Conservation (phyloP, 2,888 invertebrate genomes). For the Gortyna flavago region DNA sequence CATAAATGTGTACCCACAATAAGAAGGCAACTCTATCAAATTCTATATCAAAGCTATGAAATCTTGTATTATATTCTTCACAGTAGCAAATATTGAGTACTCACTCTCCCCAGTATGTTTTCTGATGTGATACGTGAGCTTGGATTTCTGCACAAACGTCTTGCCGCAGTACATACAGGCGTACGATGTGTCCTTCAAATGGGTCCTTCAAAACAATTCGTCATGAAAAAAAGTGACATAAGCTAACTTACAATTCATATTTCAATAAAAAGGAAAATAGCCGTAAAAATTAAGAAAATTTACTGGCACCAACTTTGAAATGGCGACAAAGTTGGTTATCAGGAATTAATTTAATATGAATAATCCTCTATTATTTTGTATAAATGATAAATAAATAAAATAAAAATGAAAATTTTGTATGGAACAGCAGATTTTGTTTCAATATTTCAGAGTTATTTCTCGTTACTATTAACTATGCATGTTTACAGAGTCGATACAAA, state of each 20-base stretch:
- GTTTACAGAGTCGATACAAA: not conserved
- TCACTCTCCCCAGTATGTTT: slow-evolving; percentile 90
- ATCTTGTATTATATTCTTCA: not conserved
- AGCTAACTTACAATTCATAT: too few relatives aligned
- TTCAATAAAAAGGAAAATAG: not conserved
- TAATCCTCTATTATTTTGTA: too few relatives aligned
- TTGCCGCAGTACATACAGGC: slow-evolving; percentile 89
- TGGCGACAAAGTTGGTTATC: too few relatives aligned
- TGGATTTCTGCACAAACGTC: slow-evolving; percentile 90
- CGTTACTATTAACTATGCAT: too few relatives aligned
- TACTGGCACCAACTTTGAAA: not conserved
- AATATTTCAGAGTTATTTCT: not conserved
- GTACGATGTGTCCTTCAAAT: slow-evolving; percentile 85
- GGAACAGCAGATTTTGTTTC: not conserved
- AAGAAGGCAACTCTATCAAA: not conserved
- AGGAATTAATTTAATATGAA: too few relatives aligned
- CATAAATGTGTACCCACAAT: too few relatives aligned
- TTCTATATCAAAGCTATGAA: not conserved
- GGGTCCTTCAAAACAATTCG: slow-evolving; percentile 77
- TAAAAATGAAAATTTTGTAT: not conserved
- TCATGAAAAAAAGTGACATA: not conserved
- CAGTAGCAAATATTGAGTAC: slow-evolving; percentile 59
- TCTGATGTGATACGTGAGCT: slow-evolving; percentile 89
- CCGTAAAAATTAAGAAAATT: not conserved
- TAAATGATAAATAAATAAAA: too few relatives aligned